Base-by-base conservation (phyloP, 2,888 invertebrate species). In the Drosophila monieri region DNA sequence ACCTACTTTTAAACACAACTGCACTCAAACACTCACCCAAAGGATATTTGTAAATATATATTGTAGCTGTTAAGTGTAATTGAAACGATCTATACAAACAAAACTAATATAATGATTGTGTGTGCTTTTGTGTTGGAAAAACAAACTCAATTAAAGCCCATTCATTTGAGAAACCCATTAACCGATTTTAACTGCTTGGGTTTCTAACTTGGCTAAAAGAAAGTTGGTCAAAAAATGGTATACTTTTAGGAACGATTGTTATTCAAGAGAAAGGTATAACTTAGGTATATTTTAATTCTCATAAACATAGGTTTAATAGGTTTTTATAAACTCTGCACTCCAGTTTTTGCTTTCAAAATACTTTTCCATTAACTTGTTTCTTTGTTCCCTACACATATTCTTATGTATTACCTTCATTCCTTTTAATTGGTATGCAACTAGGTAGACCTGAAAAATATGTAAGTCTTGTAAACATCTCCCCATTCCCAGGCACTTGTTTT, bases 1-100 rank as follows among this genome's bases (percentile, higher is more conserved):
- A 44, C 35, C 55, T 59, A 65, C 21, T 51, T 44, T 37, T 53
- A 44, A 65, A 54, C 39, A 60, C 37, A 47, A 25, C 39, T 47
- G 59, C 53, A 65, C 51, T 53, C 14, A 41, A 43, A 66, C 41
- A 70, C 48, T 51, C 52, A 62, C 30, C 54, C 61, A 41, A 80
- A 59, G n/a, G 44, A 87, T 85, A 85, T 87, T 85, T 81, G 80
- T 81, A 81, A 51, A 81, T 81, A 81, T 81, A 81, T 71, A 71
- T 64, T 57, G 69, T 85, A 87, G 79, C 48, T 46, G 59, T 48
- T 85, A 81, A 85, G 83, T 71, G 66, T 80, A 80, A 80, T 68
- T 72, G 52, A 73, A 52, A 37, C 27, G 48, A 70, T 58, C 57
- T 78, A 75, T 70, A 80, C 62, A 65, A 58, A 64, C 6, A 48